phyloP scores from a whole-genome alignment of 2,888 invertebrate species.

The Caenorhabditis angaria region DNA sequence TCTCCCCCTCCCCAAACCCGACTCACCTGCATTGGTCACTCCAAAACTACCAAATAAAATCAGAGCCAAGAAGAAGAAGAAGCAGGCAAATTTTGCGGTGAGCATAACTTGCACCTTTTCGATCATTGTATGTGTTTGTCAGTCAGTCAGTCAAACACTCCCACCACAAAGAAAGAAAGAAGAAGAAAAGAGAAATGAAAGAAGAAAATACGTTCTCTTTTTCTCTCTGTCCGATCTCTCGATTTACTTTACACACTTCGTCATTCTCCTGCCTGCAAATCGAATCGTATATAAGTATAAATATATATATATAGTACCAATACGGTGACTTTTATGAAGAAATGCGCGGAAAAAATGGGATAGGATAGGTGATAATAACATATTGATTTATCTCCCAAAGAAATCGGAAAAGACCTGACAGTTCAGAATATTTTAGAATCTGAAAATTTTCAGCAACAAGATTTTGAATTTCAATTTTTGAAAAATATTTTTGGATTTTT shows the following conservation, averaged over 20 bases:
- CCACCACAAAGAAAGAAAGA: neutral
- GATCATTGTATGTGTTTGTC: conserved; percentile 37
- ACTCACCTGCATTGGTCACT: neutral
- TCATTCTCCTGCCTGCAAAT: neutral
- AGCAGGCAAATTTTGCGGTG: conserved; percentile 5
- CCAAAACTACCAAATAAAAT: conserved; percentile 13
- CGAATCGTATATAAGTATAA: conserved; percentile 11
- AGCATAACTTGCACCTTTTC: conserved; percentile 41
- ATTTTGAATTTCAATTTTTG: no score
- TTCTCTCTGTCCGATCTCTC: conserved; percentile 3
- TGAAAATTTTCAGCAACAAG: no score
- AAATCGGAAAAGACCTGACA: no score
- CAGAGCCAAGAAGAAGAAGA: neutral
- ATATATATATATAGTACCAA: no score
- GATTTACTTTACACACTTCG: neutral
- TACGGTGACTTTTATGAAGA: no score
- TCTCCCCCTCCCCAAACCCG: neutral
- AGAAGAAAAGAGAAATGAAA: conserved; percentile 1
- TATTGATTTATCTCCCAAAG: no score
- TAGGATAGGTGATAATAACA: no score
- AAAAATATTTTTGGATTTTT: no score
- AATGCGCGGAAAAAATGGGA: no score
- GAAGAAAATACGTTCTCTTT: conserved; percentile 11
- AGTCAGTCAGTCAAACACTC: conserved; percentile 2
- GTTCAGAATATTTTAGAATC: no score